These are phyloP conservation scores for Heterodera carotae DNA, from an alignment of 1,140 invertebrate species.

Conservation along the genomic window DNA sequence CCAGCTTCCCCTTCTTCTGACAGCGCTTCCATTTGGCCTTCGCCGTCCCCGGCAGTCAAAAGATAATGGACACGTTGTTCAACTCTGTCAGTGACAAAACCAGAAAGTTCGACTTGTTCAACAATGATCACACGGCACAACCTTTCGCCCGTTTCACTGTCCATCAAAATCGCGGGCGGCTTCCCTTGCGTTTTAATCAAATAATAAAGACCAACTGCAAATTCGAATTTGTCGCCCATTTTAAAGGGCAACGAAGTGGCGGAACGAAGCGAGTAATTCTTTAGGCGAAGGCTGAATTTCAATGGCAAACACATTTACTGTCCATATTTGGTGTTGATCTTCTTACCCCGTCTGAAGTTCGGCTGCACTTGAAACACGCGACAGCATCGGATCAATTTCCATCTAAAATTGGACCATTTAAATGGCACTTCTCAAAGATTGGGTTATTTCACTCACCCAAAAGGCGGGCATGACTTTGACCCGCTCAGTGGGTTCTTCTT, in stretches of 20 bases:
- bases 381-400: conserved; percentile 26
- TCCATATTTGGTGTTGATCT: no score
- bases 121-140: background rate
- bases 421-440: background rate
- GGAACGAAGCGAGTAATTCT: conserved; percentile 37
- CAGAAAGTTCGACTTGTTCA: conserved; percentile 1
- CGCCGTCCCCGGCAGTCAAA: conserved; percentile 3
- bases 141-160: conserved; percentile 45
- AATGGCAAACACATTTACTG: background rate
- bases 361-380: conserved; percentile 15
- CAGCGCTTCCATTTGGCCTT: conserved; percentile 5
- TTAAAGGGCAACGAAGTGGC: conserved; percentile 40
- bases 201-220: conserved; percentile 43
- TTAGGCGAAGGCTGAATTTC: conserved; percentile 21
- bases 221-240: conserved; percentile 40
- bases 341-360: conserved; percentile 27
- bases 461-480: background rate
- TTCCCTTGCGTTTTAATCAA: conserved; percentile 44
- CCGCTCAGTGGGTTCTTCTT: conserved; percentile 8
- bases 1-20: background rate
- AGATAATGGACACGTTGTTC: conserved; percentile 37
- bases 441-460: background rate
- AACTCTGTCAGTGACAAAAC: conserved; percentile 7
- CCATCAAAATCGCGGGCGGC: conserved; percentile 32
- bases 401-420: conserved; percentile 19